A percentile compares a stretch with the other conserved stretches of the same genome.
These are phyloP conservation scores for Lycodopsis pacificus DNA, from an alignment of 2,797 vertebrate species.

Conservation along the genomic window DNA sequence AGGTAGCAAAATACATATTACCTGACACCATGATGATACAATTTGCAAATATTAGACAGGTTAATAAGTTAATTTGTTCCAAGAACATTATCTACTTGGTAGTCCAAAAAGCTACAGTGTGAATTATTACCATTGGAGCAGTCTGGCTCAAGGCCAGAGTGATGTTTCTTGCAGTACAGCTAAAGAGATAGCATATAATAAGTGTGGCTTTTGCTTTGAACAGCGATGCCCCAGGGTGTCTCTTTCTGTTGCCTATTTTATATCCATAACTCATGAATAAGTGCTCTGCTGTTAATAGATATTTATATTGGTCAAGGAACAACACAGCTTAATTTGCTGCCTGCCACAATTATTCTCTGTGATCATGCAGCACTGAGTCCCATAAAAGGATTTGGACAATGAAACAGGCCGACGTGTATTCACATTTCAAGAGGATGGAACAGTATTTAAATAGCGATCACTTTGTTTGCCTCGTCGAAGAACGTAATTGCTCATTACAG, in stretches of 20 bases:
- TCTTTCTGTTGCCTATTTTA: constrained; percentile 6
- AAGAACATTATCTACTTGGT: neutral
- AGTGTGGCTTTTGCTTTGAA: constrained; percentile 10
- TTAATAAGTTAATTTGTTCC: constrained; percentile 19
- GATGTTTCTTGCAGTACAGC: constrained; percentile 3
- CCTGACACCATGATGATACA: neutral
- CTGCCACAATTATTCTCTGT: constrained; percentile 34
- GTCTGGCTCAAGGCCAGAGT: constrained; percentile 3
- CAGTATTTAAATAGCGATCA: constrained; percentile 31
- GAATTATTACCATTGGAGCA: constrained; percentile 11
- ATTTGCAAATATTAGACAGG: constrained; percentile 6
- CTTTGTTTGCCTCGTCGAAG: neutral
- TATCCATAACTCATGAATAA: constrained; percentile 13
- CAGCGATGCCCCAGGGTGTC: too few species aligned
- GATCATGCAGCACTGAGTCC: constrained; percentile 27
- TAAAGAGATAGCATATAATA: neutral
- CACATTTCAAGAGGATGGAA: constrained; percentile 2
- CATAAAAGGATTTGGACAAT: constrained; percentile 39
- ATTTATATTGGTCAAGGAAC: constrained; percentile 21
- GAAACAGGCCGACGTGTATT: constrained; percentile 23
- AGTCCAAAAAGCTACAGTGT: neutral
- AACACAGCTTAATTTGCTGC: constrained; percentile 29
- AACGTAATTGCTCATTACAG: constrained; percentile 29
- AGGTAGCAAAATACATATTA: neutral
- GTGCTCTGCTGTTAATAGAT: constrained; percentile 22